Evolutionary conservation across 2,113 vertebrate genomes (phyloP).

Genomic region (Saccopteryx leptura): DNA sequence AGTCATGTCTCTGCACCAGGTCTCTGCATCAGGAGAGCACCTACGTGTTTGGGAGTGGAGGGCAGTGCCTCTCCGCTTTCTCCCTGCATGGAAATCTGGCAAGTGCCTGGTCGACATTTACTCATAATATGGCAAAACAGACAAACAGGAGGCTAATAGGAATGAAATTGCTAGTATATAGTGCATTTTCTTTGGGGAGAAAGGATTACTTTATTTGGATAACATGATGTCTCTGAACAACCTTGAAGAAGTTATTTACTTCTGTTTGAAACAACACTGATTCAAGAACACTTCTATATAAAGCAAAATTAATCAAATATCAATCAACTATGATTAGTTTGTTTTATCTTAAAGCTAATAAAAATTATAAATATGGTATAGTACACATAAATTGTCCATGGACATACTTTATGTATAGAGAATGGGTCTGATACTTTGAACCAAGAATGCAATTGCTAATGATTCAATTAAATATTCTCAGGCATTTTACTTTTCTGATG

Average conservation of each 20-base stretch:
- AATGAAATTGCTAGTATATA: not conserved
- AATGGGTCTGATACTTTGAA: slow-evolving; percentile 51
- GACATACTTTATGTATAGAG: slow-evolving; percentile 42
- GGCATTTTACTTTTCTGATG: slow-evolving; percentile 61
- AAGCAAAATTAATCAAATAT: not conserved
- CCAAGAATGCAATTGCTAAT: slow-evolving; percentile 48
- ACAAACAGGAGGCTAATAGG: not conserved
- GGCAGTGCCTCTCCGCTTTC: not conserved
- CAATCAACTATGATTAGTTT: not conserved
- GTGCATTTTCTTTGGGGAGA: not conserved
- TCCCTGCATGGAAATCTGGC: not conserved
- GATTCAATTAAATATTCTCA: slow-evolving; percentile 67
- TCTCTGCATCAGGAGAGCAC: not conserved
- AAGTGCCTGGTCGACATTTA: not conserved
- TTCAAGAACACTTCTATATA: not conserved
- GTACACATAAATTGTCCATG: not conserved
- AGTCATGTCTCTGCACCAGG: not conserved
- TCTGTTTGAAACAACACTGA: not conserved
- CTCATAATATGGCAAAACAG: not conserved
- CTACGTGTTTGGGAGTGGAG: not conserved
- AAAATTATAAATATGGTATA: not conserved
- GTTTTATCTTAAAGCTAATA: not conserved
- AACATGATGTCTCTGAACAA: slow-evolving; percentile 26
- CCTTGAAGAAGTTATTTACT: not conserved
- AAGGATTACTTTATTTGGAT: not conserved